phyloP scores from a whole-genome alignment of 2,797 vertebrate species.

The Crocidura indochinensis region DNA sequence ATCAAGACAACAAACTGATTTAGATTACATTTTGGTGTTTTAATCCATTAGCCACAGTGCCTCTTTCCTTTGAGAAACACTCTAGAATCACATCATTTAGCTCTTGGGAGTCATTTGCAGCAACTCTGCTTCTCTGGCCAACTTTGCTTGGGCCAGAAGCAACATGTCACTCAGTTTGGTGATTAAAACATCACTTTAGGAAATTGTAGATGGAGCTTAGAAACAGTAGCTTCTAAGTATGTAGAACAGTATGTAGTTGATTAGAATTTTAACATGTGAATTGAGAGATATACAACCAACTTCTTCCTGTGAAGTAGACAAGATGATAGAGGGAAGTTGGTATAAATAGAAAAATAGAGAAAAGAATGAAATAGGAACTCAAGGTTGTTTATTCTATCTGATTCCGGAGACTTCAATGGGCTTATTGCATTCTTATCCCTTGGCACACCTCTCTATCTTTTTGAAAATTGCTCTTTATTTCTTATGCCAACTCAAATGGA shows the following conservation, averaged over 20 bases:
- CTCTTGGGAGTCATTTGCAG: not conserved
- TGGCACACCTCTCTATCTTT: not conserved
- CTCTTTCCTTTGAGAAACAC: slow-evolving; percentile 3
- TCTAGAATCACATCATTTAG: not conserved
- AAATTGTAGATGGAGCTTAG: slow-evolving; percentile 22
- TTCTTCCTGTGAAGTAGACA: not conserved
- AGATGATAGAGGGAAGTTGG: not conserved
- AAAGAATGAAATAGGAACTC: not conserved
- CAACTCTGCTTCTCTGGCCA: not conserved
- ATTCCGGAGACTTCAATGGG: not conserved
- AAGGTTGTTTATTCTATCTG: not conserved
- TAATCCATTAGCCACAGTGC: not conserved
- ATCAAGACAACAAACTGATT: slow-evolving; percentile 23
- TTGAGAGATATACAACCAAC: not conserved
- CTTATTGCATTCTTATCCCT: not conserved
- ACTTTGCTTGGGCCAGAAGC: not conserved
- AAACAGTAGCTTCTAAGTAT: not conserved
- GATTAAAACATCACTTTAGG: slow-evolving; percentile 11
- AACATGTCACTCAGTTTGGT: not conserved
- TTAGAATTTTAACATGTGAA: slow-evolving; percentile 51
- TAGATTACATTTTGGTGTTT: slow-evolving; percentile 23
- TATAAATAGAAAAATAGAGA: too few species aligned
- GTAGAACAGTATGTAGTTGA: not conserved
- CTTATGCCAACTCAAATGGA: not conserved
- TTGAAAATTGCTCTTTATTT: not conserved